A percentile compares a stretch with the other conserved stretches of the same genome.
Evolutionary conservation across 2,113 vertebrate species (phyloP).

Genomic region (Centropristis striata): DNA sequence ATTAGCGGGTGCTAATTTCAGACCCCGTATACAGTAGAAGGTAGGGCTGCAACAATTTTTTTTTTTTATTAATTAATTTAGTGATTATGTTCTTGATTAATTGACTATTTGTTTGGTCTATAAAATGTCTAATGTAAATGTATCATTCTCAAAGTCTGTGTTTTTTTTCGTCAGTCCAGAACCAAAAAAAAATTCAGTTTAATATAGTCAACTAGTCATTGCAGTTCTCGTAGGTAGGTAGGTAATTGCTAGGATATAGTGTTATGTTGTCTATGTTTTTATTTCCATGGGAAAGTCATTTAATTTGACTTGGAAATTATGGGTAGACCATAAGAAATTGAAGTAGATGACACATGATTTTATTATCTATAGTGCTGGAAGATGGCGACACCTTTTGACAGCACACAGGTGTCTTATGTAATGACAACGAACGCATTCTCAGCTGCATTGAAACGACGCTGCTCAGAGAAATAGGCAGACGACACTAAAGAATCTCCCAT

Average conservation of each 20-base stretch:
- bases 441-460: neutral
- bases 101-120: no score
- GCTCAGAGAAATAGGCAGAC: neutral
- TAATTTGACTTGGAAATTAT: neutral
- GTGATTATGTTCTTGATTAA: no score
- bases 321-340: neutral
- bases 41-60: no score
- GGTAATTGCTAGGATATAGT: neutral
- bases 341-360: neutral
- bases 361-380: neutral
- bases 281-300: neutral
- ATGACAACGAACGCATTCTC: neutral
- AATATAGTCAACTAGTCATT: no score
- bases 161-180: no score
- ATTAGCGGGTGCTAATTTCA: no score
- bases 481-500: slow-evolving; percentile 31
- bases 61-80: no score
- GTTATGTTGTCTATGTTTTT: neutral
- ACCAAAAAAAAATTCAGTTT: no score
- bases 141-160: no score
- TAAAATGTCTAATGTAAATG: no score
- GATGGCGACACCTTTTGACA: neutral
- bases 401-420: neutral
- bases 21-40: no score
- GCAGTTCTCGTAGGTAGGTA: no score